Evolutionary conservation across 2,888 invertebrate species (phyloP), one percentile per base, ranked within the genome.

Genomic region (Hedya salicella): DNA sequence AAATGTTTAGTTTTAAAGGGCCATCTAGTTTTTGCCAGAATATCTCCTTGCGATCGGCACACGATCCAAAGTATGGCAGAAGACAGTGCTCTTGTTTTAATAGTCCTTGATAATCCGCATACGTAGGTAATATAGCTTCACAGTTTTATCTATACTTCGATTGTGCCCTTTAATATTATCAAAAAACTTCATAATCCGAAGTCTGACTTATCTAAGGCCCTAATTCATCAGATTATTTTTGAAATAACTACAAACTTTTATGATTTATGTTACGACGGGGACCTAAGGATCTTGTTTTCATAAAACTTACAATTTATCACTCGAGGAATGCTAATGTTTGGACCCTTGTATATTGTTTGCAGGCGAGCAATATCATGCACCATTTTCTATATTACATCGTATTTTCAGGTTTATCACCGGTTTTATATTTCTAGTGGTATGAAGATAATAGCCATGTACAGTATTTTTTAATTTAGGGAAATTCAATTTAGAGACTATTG

Each of bases 271-370:
- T 49, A 25, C 14, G 30, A 49, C 9, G 9, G 49, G n/a, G 25
- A 30, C 49, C 49, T 9, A n/a, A 49, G 30, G 11, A 49, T 49
- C 49, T 30, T 30, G 16, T 49, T 14, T 30, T 30, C 21, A 49
- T 49, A 49, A 30, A 49, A 30, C 36, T 6, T 36, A 36, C 30
- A 49, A 49, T 49, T 49, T 49, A 49, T 49, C 49, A 30, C 30
- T 49, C 14, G 21, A 48, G 21, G 25, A 25, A 2, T 49, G 25
- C 25, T 25, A 9, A 49, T 25, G 49, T 49, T n/a, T 14, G 14
- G 49, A 49, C 14, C 25, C 49, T 49, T 49, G 48, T 17, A 46
- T 19, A 19, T 46, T n/a, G n/a, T 21, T 17, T 46, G 19, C 13
- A 11, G 11, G n/a, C n/a, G 19, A 44, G 6, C 17, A 44, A 44